Evolutionary conservation across 2,797 vertebrate genomes (phyloP).

Genomic region (Crocidura indochinensis): DNA sequence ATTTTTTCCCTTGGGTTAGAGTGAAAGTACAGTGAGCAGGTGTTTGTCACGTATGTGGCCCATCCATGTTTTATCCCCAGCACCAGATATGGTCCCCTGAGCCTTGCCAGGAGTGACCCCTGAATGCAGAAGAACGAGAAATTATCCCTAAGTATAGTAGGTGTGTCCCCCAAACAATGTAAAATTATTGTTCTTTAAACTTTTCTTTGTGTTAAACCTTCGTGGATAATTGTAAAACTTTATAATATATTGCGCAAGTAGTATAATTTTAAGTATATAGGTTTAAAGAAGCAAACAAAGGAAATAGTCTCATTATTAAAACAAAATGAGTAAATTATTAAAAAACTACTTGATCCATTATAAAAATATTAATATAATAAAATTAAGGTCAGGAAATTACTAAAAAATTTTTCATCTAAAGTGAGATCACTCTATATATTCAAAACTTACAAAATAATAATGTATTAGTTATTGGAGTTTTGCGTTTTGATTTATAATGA

Average conservation of each 20-base stretch:
- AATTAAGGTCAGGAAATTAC: not conserved
- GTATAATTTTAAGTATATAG: constrained; percentile 7
- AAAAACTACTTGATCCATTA: no score
- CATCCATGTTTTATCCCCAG: no score
- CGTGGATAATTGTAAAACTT: not conserved
- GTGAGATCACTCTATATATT: not conserved
- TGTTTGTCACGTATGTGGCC: no score
- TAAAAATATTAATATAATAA: not conserved
- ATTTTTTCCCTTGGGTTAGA: no score
- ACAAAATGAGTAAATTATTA: no score
- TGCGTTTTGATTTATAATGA: not conserved
- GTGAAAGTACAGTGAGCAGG: no score
- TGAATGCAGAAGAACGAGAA: no score
- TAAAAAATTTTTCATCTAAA: constrained; percentile 27
- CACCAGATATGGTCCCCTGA: no score
- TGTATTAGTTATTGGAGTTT: not conserved
- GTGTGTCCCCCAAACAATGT: no score
- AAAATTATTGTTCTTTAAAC: not conserved
- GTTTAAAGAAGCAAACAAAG: constrained; percentile 10
- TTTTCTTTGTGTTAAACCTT: not conserved
- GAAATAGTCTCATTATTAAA: not conserved
- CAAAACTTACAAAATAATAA: no score
- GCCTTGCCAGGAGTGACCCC: no score
- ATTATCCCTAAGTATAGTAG: no score
- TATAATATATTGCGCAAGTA: not conserved